Evolutionary conservation across 2,888 invertebrate species (phyloP).

Genomic region (Himalopsyche kuldschensis): DNA sequence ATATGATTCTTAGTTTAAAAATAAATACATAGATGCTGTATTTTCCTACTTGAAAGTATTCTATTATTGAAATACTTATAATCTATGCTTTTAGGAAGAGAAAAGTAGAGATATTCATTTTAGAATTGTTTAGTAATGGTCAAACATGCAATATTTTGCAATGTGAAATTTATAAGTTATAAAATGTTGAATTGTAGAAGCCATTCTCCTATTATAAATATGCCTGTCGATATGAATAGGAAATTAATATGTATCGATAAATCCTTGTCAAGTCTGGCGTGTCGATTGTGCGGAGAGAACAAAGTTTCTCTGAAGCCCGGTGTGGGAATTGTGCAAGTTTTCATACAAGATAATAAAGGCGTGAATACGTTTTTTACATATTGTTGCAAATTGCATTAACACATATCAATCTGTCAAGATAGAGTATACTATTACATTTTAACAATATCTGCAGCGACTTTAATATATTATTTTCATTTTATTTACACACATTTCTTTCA

Average conservation of each 20-base stretch:
- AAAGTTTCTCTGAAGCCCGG: not conserved
- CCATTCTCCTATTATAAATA: not conserved
- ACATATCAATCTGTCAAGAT: not conserved
- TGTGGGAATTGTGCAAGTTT: not conserved
- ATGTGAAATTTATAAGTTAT: not conserved
- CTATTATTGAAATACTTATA: too few species aligned
- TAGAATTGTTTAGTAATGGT: too few species aligned
- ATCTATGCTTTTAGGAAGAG: too few species aligned
- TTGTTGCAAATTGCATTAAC: not conserved
- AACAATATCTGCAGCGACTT: too few species aligned
- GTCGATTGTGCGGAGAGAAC: constrained; percentile 12
- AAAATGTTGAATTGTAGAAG: not conserved
- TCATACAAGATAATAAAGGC: not conserved
- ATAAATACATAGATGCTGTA: too few species aligned
- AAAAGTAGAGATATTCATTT: too few species aligned
- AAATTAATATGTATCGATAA: constrained; percentile 35
- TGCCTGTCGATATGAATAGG: constrained; percentile 23
- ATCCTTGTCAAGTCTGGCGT: constrained; percentile 8
- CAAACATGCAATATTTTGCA: not conserved
- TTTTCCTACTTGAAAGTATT: too few species aligned
- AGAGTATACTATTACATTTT: too few species aligned
- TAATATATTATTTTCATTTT: too few species aligned
- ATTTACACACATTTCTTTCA: too few species aligned
- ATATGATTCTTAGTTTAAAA: too few species aligned
- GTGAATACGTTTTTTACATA: too few species aligned